Conservation (phyloP, 2,797 vertebrate species). For the Neostethus bicornis region DNA sequence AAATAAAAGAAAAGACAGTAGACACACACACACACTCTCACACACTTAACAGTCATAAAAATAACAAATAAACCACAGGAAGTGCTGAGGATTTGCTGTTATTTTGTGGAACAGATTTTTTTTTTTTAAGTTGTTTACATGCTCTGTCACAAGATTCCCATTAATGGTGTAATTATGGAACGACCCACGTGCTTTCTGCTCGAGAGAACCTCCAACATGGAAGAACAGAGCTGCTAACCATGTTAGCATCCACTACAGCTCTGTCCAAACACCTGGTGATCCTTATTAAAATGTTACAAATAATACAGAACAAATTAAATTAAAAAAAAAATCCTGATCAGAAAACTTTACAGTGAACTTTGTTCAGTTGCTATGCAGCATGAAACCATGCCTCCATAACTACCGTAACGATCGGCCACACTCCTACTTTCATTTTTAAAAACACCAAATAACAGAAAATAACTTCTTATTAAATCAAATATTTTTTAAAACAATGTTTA, state of each 20-base stretch:
- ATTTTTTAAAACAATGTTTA: background rate
- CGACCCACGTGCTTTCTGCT: conserved; percentile 66
- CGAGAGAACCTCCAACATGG: conserved; percentile 64
- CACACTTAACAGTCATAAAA: too few species aligned
- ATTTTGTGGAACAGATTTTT: conserved; percentile 3
- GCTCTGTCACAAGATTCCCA: conserved; percentile 73
- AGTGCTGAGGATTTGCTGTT: conserved; percentile 18
- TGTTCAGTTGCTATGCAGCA: background rate
- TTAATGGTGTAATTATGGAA: conserved; percentile 70
- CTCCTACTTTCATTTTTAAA: conserved; percentile 25
- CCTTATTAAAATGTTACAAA: background rate
- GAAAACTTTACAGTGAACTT: conserved; percentile 12
- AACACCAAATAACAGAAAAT: background rate
- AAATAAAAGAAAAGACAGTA: too few species aligned
- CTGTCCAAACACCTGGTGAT: conserved; percentile 13
- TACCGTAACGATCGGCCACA: conserved; percentile 15
- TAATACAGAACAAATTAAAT: background rate
- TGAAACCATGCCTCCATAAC: conserved; percentile 13
- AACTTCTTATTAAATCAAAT: background rate
- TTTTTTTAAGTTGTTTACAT: conserved; percentile 51
- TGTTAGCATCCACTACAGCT: conserved; percentile 35
- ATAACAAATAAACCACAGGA: too few species aligned
- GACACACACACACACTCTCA: too few species aligned
- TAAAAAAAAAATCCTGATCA: too few species aligned
- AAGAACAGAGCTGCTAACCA: conserved; percentile 44